phyloP scores from a whole-genome alignment of 2,888 invertebrate species.

The Apotomis betuletana region DNA sequence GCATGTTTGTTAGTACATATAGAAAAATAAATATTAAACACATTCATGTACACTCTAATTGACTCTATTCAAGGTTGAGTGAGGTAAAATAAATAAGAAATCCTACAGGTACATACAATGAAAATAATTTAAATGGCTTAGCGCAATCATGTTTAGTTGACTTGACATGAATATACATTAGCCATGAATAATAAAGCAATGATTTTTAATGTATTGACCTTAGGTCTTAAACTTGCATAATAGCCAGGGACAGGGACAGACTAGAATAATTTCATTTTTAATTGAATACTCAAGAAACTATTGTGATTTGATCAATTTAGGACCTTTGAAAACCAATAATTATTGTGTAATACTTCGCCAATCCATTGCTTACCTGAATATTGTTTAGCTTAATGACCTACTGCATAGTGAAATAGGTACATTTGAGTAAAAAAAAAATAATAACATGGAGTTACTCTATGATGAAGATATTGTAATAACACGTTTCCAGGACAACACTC shows the following conservation, averaged over 20 bases:
- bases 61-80: no score
- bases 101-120: background rate
- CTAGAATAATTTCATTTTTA: background rate
- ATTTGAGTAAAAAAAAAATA: no score
- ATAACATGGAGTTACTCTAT: no score
- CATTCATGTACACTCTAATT: no score
- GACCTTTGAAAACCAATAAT: no score
- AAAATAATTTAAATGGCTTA: slow-evolving; percentile 24
- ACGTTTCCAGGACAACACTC: slow-evolving; percentile 18
- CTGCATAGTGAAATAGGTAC: no score
- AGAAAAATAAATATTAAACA: no score
- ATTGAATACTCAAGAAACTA: background rate
- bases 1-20: no score
- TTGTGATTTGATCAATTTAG: background rate
- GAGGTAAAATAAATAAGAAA: background rate
- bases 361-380: no score
- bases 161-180: slow-evolving; percentile 14
- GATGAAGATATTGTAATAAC: background rate
- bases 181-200: background rate
- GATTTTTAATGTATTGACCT: background rate
- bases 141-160: slow-evolving; percentile 1
- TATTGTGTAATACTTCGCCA: no score
- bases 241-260: background rate
- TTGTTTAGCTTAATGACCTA: no score
- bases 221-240: background rate